Evolutionary conservation across 2,113 vertebrate genomes (phyloP), one percentile per base, ranked within the genome.

Genomic region (Mastomys coucha): DNA sequence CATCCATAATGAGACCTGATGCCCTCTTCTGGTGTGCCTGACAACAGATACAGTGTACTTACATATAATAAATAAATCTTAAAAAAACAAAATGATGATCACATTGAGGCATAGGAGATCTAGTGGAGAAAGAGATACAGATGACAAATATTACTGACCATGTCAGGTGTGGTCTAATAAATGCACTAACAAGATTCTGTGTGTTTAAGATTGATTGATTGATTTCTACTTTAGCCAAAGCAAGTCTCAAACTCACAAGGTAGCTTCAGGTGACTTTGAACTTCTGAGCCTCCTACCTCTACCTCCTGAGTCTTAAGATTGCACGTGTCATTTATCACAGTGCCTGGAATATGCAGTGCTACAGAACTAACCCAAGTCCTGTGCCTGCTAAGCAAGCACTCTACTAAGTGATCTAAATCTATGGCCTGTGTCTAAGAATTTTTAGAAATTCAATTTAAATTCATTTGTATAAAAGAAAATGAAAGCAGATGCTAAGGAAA

Each of bases 401-500:
- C 28, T 65, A 86, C 63, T 42, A 49, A 86, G n/a, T 67, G 17
- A 49, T 67, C 60, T 86, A 86, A 45, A 67, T 49, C 63, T 31
- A 65, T 12, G 17, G 60, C 28, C 28, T 17, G 9, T 90, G 63
- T 49, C 89, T 81, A 77, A 94, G 82, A 45, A 53, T 53, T 89
- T 89, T 63, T 26, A 49, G n/a, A 63, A 93, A 88, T 76, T 96
- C 75, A 31, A n/a, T 96, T 91, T 94, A 86, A 90, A 92, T 89
- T 33, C 58, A 19, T 67, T 45, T 89, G 73, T 95, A 88, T 92
- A 86, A 88, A 93, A n/a, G 56, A 90, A 85, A 95, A 86, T 82
- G 63, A 76, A 87, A 87, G 76, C 76, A 94, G 58, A 89, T 91
- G 91, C 76, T 88, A 56, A 91, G 42, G 84, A 97, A 96, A 94